phyloP scores from a whole-genome alignment of 2,797 vertebrate genomes.

The Microctenopoma stevenorrisi region DNA sequence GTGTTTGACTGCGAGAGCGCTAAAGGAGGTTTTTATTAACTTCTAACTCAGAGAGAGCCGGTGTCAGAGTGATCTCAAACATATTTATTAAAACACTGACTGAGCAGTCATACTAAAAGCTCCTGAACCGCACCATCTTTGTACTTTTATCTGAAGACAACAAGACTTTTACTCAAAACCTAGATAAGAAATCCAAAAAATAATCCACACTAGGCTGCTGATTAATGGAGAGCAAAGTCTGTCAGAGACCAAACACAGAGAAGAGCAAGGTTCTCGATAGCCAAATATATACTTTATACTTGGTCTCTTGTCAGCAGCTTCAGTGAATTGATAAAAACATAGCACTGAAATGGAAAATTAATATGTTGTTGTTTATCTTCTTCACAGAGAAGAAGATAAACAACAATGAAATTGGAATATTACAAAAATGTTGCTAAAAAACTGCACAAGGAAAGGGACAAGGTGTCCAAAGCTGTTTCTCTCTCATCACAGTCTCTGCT shows the following conservation, averaged over 20 bases:
- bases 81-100: background rate
- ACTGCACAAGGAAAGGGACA: background rate
- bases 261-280: background rate
- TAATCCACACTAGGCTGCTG: background rate
- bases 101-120: background rate
- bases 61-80: background rate
- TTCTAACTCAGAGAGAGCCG: background rate
- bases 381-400: background rate
- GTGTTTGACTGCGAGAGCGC: background rate
- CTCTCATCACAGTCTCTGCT: constrained; percentile 9
- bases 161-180: constrained; percentile 18
- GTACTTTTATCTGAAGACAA: constrained; percentile 50
- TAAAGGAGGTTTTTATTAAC: background rate
- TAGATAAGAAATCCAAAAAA: background rate
- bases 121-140: constrained; percentile 36
- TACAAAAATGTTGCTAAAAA: background rate
- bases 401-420: background rate
- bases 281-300: background rate
- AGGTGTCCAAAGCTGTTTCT: constrained; percentile 20
- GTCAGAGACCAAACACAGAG: constrained; percentile 4
- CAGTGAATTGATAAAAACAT: background rate
- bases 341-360: background rate
- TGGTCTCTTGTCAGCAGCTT: constrained; percentile 6
- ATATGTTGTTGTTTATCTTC: background rate
- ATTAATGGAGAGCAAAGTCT: background rate